These are phyloP conservation scores for Apodemus speciosus DNA, from an alignment of 2,113 vertebrate species.

Conservation along the genomic window DNA sequence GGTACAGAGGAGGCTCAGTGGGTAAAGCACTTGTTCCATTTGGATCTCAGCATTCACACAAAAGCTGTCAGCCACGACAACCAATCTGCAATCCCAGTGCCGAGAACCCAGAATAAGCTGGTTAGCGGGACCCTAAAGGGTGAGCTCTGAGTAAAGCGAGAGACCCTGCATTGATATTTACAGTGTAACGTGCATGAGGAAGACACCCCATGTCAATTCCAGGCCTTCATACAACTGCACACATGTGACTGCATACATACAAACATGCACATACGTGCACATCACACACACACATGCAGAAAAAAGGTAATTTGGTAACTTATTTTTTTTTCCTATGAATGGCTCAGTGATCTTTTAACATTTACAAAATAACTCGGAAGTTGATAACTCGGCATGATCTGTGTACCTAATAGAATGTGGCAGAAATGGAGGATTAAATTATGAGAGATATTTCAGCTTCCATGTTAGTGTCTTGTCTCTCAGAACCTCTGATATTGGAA, in stretches of 20 bases:
- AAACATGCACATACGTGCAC: background rate
- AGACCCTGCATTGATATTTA: background rate
- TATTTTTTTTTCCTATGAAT: background rate
- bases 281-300: background rate
- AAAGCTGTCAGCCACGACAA: background rate
- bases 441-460: background rate
- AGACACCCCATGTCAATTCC: background rate
- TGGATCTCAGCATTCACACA: background rate
- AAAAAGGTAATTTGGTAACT: background rate
- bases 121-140: background rate
- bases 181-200: too few relatives aligned
- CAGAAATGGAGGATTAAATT: background rate
- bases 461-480: background rate
- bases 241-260: background rate
- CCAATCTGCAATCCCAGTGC: background rate
- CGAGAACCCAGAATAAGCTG: background rate
- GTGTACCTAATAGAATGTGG: background rate
- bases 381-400: background rate
- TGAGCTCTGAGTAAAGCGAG: background rate
- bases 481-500: background rate
- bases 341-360: conserved; percentile 23
- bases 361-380: conserved; percentile 12
- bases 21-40: too few relatives aligned
- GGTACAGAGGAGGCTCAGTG: background rate
- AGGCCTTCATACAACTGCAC: background rate